These are phyloP conservation scores for Temnopleurus reevesii DNA, from an alignment of 53 echinoderm and acorn worm species.

Conservation along the genomic window DNA sequence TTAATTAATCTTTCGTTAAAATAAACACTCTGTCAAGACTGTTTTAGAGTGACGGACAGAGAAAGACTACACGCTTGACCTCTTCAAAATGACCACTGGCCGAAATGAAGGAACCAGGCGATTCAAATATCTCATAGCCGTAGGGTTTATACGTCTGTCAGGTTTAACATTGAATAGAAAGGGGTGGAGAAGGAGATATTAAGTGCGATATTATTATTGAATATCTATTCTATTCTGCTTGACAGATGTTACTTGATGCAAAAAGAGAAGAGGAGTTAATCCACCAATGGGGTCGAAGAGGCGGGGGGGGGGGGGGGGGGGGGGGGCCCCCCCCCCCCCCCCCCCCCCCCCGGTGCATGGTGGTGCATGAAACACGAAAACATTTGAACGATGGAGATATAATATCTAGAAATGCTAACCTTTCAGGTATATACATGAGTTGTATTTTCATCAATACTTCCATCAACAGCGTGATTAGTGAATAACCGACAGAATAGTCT, in stretches of 20 bases:
- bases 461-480: too few relatives aligned
- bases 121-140: not conserved
- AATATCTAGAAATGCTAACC: too few relatives aligned
- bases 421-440: too few relatives aligned
- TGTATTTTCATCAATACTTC: too few relatives aligned
- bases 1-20: too few relatives aligned
- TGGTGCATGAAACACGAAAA: too few relatives aligned
- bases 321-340: too few relatives aligned
- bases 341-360: not conserved
- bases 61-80: slow-evolving; percentile 37
- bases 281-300: not conserved
- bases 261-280: too few relatives aligned
- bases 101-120: not conserved
- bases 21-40: too few relatives aligned
- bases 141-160: slow-evolving; percentile 1
- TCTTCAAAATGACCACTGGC: slow-evolving; percentile 24
- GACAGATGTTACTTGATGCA: not conserved
- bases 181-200: not conserved
- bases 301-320: not conserved
- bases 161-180: not conserved
- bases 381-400: too few relatives aligned
- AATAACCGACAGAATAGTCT: too few relatives aligned
- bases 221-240: slow-evolving; percentile 8
- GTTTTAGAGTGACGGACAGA: slow-evolving; percentile 9
- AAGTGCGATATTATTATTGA: slow-evolving; percentile 23